Base-by-base conservation (phyloP, 1,140 invertebrate genomes). In the Psilanteris sp. region DNA sequence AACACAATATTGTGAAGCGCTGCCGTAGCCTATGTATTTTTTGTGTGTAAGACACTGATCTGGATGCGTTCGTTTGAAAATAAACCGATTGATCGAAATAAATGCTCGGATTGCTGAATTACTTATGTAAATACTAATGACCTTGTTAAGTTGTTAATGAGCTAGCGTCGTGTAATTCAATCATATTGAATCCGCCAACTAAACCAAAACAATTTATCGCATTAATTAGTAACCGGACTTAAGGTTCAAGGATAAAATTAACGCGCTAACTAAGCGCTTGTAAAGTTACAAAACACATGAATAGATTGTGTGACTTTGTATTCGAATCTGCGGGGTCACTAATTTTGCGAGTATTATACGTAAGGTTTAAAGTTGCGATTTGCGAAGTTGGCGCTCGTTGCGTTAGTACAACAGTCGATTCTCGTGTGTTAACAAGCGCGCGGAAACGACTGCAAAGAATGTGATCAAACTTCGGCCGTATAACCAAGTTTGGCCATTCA, bases 181-280 rank as follows among this genome's bases (percentile, higher is more conserved):
- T 72, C 37, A 18, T 32, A 55, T 54, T 55, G 31, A 55, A 72
- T 62, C 26, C 31, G 29, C 36, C 24, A 50, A 50, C 36, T 59
- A 48, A 61, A 48, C 27, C 43, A 54, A 32, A 55, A 57, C 31
- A 48, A 32, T 72, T 72, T 46, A 61, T 62, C 37, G 39, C 43
- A 57, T 64, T 55, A 62, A 64, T 72, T 72, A 72, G 55, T 62
- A 54, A 55, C 67, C 34, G 48, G 67, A 71, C 46, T 71, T 54
- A 15, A 7, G 31, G 34, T 5, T 70, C 54, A 61, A 62, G 61
- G 46, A 61, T 70, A 34, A 61, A 70, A 52, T 61, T 70, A 70
- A 59, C 39, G 41, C 27, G 52, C 66, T 27, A 34, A 41, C 27
- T 31, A 70, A 61, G 44, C 36, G 10, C 20, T 50, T 68, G 2